Evolutionary conservation across 2,797 vertebrate genomes (phyloP).

Genomic region (Crax fasciolata): DNA sequence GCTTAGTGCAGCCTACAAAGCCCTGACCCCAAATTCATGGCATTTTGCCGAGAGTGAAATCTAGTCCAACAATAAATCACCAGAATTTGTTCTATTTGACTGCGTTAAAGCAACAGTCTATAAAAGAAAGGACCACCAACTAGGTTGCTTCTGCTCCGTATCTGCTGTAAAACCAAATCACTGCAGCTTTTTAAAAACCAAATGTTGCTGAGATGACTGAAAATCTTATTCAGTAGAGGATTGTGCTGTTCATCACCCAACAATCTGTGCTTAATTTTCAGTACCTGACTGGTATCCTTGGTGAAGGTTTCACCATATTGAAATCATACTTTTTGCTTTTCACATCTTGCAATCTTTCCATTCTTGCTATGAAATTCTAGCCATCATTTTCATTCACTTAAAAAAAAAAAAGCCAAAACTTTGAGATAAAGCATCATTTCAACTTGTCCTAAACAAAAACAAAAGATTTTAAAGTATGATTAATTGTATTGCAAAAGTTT

Average conservation of each 20-base stretch:
- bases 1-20: constrained; percentile 7
- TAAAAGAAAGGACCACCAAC: constrained; percentile 51
- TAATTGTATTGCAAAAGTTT: not conserved
- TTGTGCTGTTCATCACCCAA: constrained; percentile 20
- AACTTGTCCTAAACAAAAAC: not conserved
- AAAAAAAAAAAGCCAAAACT: not conserved
- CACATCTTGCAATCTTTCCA: not conserved
- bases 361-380: not conserved
- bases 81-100: constrained; percentile 44
- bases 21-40: constrained; percentile 49
- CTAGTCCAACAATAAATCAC: constrained; percentile 59
- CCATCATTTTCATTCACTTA: not conserved
- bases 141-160: not conserved
- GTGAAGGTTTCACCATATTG: constrained; percentile 12
- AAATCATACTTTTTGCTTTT: constrained; percentile 61
- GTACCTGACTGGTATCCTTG: constrained; percentile 34
- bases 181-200: constrained; percentile 1
- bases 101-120: constrained; percentile 49
- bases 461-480: not conserved
- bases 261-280: constrained; percentile 60
- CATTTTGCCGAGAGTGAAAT: constrained; percentile 57
- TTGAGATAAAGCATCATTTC: not conserved
- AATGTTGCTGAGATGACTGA: constrained; percentile 1
- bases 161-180: constrained; percentile 21
- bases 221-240: not conserved